Percentiles rank a stretch among this genome's conserved stretches.
Evolutionary conservation across 1,140 invertebrate genomes (phyloP).

Genomic region (Diplogasteroides magnus): DNA sequence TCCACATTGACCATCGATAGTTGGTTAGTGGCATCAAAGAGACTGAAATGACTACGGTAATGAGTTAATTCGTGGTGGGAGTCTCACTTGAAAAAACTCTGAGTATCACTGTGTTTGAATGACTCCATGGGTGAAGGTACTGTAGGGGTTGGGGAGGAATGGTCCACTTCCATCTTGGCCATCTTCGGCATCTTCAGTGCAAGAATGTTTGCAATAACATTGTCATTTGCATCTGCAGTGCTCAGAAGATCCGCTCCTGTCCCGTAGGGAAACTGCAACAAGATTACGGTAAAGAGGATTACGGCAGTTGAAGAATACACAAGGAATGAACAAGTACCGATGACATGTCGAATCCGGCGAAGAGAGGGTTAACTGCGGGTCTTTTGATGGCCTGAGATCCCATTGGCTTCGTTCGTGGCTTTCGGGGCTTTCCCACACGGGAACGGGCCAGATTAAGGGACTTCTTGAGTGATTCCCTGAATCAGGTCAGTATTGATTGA

Average conservation of each 20-base stretch:
- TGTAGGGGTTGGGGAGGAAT: neutral
- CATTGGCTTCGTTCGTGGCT: constrained; percentile 5
- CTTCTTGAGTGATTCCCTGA: constrained; percentile 24
- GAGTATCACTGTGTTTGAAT: no score
- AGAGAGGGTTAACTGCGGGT: neutral
- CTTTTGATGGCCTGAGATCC: constrained; percentile 15
- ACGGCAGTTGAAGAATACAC: no score
- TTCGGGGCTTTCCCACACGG: constrained; percentile 25
- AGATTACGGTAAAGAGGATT: no score
- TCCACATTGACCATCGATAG: no score
- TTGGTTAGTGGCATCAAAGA: no score
- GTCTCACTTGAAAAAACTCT: no score
- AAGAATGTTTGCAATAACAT: neutral
- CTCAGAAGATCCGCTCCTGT: no score
- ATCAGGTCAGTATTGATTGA: neutral
- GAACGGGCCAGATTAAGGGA: constrained; percentile 15
- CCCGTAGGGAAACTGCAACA: no score
- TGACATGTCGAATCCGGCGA: neutral
- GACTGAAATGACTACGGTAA: no score
- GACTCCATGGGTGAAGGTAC: no score
- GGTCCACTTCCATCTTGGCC: neutral
- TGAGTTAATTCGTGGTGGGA: no score
- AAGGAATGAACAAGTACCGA: no score
- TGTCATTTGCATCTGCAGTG: neutral
- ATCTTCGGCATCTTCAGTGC: neutral